Evolutionary conservation across 1,140 invertebrate species (phyloP).

Genomic region (Pseudomyrmex concolor): DNA sequence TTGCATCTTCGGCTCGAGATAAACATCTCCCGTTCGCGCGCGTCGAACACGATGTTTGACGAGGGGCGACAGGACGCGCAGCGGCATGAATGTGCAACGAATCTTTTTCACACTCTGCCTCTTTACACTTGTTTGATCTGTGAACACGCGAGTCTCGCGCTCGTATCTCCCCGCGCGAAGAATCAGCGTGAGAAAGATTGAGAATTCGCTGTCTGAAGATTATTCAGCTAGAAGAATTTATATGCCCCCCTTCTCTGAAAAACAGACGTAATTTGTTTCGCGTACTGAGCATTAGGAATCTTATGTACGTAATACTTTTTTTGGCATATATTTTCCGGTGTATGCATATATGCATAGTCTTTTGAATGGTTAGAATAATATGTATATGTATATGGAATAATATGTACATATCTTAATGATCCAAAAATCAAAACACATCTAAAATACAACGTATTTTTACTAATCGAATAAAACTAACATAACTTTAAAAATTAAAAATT

Average conservation of each 20-base stretch:
- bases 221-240: conserved; percentile 33
- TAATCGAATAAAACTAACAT: too few relatives aligned
- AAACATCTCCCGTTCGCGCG: conserved; percentile 53
- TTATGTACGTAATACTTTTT: too few relatives aligned
- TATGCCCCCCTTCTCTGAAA: background rate
- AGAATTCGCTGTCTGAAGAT: conserved; percentile 5
- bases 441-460: too few relatives aligned
- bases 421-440: too few relatives aligned
- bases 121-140: conserved; percentile 61
- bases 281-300: background rate
- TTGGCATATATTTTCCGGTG: too few relatives aligned
- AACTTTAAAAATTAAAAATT: too few relatives aligned
- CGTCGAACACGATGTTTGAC: conserved; percentile 56
- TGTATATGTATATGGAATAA: too few relatives aligned
- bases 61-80: conserved; percentile 63
- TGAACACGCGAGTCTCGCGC: conserved; percentile 45
- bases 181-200: conserved; percentile 43
- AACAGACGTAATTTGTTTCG: background rate
- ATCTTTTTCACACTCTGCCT: conserved; percentile 31
- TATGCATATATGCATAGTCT: too few relatives aligned
- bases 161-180: background rate
- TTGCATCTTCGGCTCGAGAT: conserved; percentile 73
- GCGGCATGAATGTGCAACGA: conserved; percentile 56
- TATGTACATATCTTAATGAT: too few relatives aligned
- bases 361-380: too few relatives aligned